phyloP scores from a whole-genome alignment of 1,140 invertebrate genomes.

The Caerostris darwini region DNA sequence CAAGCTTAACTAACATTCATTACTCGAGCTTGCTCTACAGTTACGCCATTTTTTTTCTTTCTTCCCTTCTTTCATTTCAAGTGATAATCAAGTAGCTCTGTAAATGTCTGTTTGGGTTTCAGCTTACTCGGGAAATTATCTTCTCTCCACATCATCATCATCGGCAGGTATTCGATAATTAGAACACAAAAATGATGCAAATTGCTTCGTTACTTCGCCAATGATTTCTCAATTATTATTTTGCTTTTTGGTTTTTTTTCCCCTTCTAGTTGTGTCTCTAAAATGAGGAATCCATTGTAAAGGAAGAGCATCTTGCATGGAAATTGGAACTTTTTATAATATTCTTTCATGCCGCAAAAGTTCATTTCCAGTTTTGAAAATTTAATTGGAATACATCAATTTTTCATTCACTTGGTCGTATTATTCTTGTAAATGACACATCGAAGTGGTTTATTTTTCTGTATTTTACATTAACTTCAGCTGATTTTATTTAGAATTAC shows the following conservation, averaged over 20 bases:
- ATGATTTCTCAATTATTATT: conserved; percentile 62
- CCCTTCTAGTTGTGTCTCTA: no score
- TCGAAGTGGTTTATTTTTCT: no score
- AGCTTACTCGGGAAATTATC: conserved; percentile 72
- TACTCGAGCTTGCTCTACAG: conserved; percentile 54
- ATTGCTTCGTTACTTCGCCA: conserved; percentile 58
- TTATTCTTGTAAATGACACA: no score
- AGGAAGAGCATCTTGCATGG: no score
- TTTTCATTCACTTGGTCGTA: no score
- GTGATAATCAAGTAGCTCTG: conserved; percentile 74
- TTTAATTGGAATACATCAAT: no score
- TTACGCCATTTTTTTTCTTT: conserved; percentile 56
- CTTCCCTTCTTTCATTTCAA: not conserved
- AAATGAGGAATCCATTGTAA: no score
- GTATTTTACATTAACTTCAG: no score
- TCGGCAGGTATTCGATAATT: conserved; percentile 75
- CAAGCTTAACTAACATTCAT: conserved; percentile 74
- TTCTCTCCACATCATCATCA: conserved; percentile 42
- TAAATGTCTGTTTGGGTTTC: conserved; percentile 73
- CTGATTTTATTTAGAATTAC: no score
- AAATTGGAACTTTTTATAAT: no score
- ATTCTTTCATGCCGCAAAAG: no score
- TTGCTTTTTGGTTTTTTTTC: not conserved
- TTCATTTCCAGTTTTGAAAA: no score
- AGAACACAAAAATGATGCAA: conserved; percentile 45